Conservation (phyloP, 2,888 invertebrate species). For the Aleiodes alternator region DNA sequence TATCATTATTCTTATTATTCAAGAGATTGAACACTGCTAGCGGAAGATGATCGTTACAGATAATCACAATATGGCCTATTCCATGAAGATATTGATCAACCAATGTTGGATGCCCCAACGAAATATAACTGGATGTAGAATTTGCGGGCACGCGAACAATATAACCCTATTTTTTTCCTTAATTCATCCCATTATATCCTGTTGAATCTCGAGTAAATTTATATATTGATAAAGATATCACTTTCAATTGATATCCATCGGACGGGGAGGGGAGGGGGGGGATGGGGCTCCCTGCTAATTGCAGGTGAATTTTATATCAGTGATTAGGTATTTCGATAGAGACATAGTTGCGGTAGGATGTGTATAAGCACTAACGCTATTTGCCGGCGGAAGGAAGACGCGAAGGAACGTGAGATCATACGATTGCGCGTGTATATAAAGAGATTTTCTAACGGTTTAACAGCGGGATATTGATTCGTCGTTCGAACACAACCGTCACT, state of each 20-base stretch:
- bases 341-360: constrained; percentile 24
- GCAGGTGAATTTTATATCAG: constrained; percentile 33
- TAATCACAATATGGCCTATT: constrained; percentile 40
- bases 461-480: constrained; percentile 36
- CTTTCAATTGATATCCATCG: constrained; percentile 35
- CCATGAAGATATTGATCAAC: constrained; percentile 13
- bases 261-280: too few relatives aligned
- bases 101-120: background rate
- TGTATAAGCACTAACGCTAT: constrained; percentile 23
- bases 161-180: constrained; percentile 23
- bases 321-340: constrained; percentile 34
- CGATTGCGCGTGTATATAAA: constrained; percentile 23
- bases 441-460: constrained; percentile 26
- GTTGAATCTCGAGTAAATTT: background rate
- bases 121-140: constrained; percentile 14
- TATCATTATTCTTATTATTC: constrained; percentile 4
- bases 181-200: background rate
- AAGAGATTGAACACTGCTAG: constrained; percentile 17
- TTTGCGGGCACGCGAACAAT: constrained; percentile 15
- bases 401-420: constrained; percentile 31
- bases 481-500: background rate
- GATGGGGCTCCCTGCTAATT: constrained; percentile 8
- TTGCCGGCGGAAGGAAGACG: constrained; percentile 13
- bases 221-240: constrained; percentile 28
- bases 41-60: constrained; percentile 33